Evolutionary conservation across 2,888 invertebrate genomes (phyloP).

Genomic region (Masnerella sp.): DNA sequence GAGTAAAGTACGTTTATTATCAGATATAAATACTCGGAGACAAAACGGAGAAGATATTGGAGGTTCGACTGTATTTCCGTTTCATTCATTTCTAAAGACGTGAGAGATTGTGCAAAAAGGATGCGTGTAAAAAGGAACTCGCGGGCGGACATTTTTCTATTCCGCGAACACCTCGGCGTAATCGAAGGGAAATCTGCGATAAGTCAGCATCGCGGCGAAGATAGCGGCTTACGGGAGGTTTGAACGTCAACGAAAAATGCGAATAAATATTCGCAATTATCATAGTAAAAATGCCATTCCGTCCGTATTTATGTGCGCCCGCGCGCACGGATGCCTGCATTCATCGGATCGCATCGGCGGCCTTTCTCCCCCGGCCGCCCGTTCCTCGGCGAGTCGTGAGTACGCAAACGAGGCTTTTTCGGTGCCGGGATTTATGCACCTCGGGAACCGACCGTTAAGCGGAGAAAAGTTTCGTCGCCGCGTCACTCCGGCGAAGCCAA

Average conservation of each 20-base stretch:
- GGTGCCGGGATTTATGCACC: slow-evolving; percentile 38
- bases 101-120: not conserved
- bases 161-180: not conserved
- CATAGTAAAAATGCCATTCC: slow-evolving; percentile 35
- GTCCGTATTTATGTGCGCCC: not conserved
- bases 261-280: slow-evolving; percentile 46
- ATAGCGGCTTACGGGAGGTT: slow-evolving; percentile 16
- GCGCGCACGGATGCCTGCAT: slow-evolving; percentile 1
- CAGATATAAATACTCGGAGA: too few species aligned
- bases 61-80: not conserved
- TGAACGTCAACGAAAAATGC: slow-evolving; percentile 30
- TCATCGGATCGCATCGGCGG: slow-evolving; percentile 31
- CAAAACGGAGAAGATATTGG: too few species aligned
- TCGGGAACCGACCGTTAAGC: too few species aligned
- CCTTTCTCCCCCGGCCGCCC: slow-evolving; percentile 35
- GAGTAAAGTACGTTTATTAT: too few species aligned
- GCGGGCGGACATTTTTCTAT: slow-evolving; percentile 8
- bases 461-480: too few species aligned
- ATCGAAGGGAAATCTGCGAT: slow-evolving; percentile 18
- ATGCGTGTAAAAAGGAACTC: too few species aligned
- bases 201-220: slow-evolving; percentile 7
- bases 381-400: slow-evolving; percentile 20
- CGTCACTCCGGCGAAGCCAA: too few species aligned
- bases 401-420: slow-evolving; percentile 49
- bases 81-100: not conserved